These are phyloP conservation scores for Clarias fuscus DNA, from an alignment of 2,797 vertebrate genomes.

Conservation along the genomic window DNA sequence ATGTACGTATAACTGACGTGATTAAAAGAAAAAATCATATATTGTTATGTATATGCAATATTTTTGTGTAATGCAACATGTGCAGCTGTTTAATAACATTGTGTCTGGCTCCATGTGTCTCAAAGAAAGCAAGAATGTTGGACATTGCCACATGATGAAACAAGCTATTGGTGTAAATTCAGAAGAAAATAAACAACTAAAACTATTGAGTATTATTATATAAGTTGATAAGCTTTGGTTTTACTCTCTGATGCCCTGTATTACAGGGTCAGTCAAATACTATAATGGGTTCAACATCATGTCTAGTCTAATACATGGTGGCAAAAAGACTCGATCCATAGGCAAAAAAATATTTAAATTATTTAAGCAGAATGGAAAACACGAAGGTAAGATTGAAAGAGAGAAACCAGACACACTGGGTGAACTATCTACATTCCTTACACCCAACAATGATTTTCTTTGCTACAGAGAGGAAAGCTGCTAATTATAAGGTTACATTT, in stretches of 20 bases:
- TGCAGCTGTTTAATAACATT: background rate
- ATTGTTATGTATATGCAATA: background rate
- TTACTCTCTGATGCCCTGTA: background rate
- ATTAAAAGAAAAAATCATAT: background rate
- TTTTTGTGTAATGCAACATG: background rate
- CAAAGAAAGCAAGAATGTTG: background rate
- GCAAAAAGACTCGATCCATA: too few species aligned
- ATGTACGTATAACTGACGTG: constrained; percentile 40
- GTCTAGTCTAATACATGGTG: background rate
- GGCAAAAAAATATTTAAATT: background rate
- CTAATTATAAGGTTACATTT: too few species aligned
- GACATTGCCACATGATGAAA: too few species aligned
- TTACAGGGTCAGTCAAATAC: background rate
- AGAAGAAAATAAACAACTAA: background rate
- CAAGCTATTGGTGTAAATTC: background rate
- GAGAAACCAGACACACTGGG: background rate
- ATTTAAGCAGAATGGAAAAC: background rate
- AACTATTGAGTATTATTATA: too few species aligned
- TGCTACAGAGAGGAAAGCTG: too few species aligned
- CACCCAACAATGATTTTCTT: too few species aligned
- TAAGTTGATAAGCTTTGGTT: background rate
- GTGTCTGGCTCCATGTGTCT: background rate
- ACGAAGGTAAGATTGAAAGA: background rate
- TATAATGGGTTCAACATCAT: background rate
- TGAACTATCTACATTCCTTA: background rate